Percentiles rank a stretch among this genome's conserved stretches.
Evolutionary conservation across 2,797 vertebrate species (phyloP).

Genomic region (Microchirus variegatus): DNA sequence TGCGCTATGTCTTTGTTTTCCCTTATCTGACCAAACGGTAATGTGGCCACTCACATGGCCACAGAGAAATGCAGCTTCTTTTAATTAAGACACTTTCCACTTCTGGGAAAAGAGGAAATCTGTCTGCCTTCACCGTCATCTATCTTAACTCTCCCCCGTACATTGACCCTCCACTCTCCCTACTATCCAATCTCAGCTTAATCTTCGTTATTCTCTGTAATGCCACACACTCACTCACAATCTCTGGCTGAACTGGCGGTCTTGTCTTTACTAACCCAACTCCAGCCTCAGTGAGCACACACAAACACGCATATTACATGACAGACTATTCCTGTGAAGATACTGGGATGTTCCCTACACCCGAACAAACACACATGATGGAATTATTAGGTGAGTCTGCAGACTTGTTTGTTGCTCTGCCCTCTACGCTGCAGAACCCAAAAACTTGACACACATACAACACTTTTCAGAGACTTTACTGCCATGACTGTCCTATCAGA

Average conservation of each 20-base stretch:
- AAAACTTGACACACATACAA: too few relatives aligned
- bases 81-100: slow-evolving; percentile 58
- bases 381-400: too few relatives aligned
- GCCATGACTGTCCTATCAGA: too few relatives aligned
- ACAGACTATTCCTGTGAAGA: too few relatives aligned
- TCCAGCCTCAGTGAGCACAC: neutral
- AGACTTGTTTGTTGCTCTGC: too few relatives aligned
- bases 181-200: slow-evolving; percentile 60
- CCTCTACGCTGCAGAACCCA: too few relatives aligned
- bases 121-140: slow-evolving; percentile 50
- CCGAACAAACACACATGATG: too few relatives aligned
- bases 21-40: slow-evolving; percentile 34
- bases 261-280: slow-evolving; percentile 15
- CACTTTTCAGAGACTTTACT: too few relatives aligned
- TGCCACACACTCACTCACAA: slow-evolving; percentile 39
- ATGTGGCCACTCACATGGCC: slow-evolving; percentile 40
- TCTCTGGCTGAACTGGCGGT: slow-evolving; percentile 24
- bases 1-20: slow-evolving; percentile 32
- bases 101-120: slow-evolving; percentile 53
- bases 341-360: too few relatives aligned
- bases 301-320: neutral
- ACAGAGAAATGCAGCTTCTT: slow-evolving; percentile 51
- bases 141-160: slow-evolving; percentile 46
- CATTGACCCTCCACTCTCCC: slow-evolving; percentile 58
- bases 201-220: slow-evolving; percentile 78